A percentile compares a stretch with the other conserved stretches of the same genome.
phyloP scores from a whole-genome alignment of 2,113 vertebrate species.

The Mohoua ochrocephala region DNA sequence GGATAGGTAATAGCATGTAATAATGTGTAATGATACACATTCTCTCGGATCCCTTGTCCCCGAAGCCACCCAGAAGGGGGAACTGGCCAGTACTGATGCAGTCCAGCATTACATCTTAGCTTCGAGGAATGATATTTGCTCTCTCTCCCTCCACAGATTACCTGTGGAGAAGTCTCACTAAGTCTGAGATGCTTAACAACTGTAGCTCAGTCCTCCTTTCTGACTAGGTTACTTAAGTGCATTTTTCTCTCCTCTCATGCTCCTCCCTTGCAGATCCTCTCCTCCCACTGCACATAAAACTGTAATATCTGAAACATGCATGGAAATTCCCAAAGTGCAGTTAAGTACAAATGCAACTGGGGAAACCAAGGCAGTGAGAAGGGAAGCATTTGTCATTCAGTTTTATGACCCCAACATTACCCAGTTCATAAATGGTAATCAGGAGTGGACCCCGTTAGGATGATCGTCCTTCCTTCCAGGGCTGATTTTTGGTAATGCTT shows the following conservation, averaged over 20 bases:
- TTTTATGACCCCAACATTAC: background rate
- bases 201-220: background rate
- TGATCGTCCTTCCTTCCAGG: background rate
- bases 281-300: background rate
- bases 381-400: background rate
- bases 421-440: background rate
- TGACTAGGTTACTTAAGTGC: background rate
- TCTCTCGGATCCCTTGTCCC: background rate
- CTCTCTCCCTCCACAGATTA: background rate
- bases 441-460: background rate
- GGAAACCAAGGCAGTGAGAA: background rate
- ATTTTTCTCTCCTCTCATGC: background rate
- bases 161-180: background rate
- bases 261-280: background rate
- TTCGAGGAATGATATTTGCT: background rate
- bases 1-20: background rate
- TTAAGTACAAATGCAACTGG: background rate
- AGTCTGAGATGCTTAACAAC: background rate
- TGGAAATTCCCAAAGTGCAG: background rate
- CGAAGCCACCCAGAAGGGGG: background rate
- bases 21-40: background rate
- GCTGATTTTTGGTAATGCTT: background rate
- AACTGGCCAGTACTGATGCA: background rate
- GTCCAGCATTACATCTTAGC: background rate
- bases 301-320: background rate